phyloP scores from a whole-genome alignment of 2,888 invertebrate genomes.

The Acanthopleura granulata region DNA sequence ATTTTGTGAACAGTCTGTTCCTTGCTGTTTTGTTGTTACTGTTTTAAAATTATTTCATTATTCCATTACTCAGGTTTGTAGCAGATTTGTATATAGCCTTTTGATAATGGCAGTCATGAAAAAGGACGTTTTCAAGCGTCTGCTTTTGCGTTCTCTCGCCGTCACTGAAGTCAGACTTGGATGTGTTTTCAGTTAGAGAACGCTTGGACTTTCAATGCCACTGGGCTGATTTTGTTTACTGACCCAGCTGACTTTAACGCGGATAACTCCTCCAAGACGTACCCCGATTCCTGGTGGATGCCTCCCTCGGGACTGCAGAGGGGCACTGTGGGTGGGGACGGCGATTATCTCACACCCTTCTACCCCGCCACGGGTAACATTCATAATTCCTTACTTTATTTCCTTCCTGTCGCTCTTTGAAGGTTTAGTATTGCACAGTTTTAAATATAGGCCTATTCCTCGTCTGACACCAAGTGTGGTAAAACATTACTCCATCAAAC shows the following conservation, averaged over 20 bases:
- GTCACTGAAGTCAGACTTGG: not conserved
- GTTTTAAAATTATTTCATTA: too few species aligned
- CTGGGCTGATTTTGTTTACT: conserved; percentile 67
- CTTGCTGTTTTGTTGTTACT: too few species aligned
- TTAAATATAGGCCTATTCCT: not conserved
- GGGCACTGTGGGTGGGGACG: conserved; percentile 67
- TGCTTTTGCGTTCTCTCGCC: too few species aligned
- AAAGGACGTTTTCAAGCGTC: too few species aligned
- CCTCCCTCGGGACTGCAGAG: conserved; percentile 71
- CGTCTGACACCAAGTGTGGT: too few species aligned
- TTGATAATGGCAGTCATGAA: too few species aligned
- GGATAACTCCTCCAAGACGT: conserved; percentile 48
- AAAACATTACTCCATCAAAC: too few species aligned
- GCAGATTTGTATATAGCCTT: too few species aligned
- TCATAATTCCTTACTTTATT: not conserved
- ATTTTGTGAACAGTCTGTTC: too few species aligned
- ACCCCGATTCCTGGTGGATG: conserved; percentile 70
- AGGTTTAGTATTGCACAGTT: not conserved
- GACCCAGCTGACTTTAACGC: conserved; percentile 64
- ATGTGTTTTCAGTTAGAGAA: conserved; percentile 44
- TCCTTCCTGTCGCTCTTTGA: not conserved
- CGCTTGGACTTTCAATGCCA: conserved; percentile 59
- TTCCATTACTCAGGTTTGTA: too few species aligned
- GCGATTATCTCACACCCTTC: conserved; percentile 72
- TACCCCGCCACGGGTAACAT: conserved; percentile 61